phyloP scores from a whole-genome alignment of 1,140 invertebrate genomes.

The Homarus americanus region DNA sequence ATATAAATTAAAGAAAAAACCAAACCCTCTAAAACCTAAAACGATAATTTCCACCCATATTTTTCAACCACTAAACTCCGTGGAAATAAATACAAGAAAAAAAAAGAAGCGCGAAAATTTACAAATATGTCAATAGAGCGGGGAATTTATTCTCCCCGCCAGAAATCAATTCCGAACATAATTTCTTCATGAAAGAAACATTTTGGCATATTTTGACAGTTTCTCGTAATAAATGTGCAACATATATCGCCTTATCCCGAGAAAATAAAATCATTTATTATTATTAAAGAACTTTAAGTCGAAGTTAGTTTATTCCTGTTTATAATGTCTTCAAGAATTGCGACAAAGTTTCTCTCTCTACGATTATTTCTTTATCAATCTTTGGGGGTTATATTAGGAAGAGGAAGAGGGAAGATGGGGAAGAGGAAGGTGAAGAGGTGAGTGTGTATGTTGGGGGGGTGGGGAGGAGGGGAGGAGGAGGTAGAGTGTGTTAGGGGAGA shows the following conservation, averaged over 20 bases:
- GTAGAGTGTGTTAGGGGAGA: too few species aligned
- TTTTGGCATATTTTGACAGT: conserved; percentile 2
- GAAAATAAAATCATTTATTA: conserved; percentile 15
- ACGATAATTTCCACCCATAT: too few species aligned
- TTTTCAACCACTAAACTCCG: too few species aligned
- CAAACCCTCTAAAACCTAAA: too few species aligned
- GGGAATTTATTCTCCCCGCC: not conserved
- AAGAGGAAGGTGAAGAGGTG: too few species aligned
- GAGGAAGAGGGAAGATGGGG: too few species aligned
- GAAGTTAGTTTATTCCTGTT: not conserved
- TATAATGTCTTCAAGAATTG: not conserved
- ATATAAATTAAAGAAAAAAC: too few species aligned
- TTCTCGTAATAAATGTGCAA: conserved; percentile 18
- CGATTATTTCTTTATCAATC: not conserved
- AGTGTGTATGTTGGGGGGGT: too few species aligned
- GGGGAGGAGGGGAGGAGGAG: too few species aligned
- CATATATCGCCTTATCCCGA: conserved; percentile 2
- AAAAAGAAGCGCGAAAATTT: too few species aligned
- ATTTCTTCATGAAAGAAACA: conserved; percentile 5
- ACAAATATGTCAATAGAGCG: not conserved
- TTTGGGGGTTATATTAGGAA: too few species aligned
- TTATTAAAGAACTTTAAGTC: not conserved
- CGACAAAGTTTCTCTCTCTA: not conserved
- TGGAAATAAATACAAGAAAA: too few species aligned
- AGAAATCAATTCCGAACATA: not conserved